Base-by-base conservation (phyloP, 1,140 invertebrate genomes). In the Varroa destructor region DNA sequence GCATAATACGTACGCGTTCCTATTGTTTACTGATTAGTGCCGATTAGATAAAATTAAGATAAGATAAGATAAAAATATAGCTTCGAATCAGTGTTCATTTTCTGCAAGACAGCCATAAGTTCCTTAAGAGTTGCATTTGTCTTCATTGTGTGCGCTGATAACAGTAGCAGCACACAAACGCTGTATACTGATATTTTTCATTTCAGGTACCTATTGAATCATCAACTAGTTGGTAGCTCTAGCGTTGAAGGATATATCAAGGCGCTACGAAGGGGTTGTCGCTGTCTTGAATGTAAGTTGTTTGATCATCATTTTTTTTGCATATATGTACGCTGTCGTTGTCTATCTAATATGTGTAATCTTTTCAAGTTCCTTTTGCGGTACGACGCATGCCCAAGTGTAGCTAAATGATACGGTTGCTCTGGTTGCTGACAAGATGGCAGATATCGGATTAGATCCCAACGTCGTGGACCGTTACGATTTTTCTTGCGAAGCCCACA, bases 1-100 rank as follows among this genome's bases (percentile, higher is more conserved):
- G 0, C 94, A 97, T 78, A 97, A 97, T 77, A 97, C 94, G 85
- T 93, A 84, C 43, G 46, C 3, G 70, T 51, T 51, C 8, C 46
- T 51, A 51, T 40, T 71, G 36, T 56, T 42, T 37, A 61, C 3
- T 10, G 3, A 61, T 42, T 6, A 10, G 10, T 61, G 36, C 36
- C 10, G 4, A 37, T 61, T 71, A 51, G 25, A 71, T 43, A 8
- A 8, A 71, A 71, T 43, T 10, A 67, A 71, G 37, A 8, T 37
- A 8, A n/a, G 46, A 10, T 25, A 10, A 67, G n/a, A 40, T 14
- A 14, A 67, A 14, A 67, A 10, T 67, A 14, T 10, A 42, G n/a
- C n/a, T 25, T 51, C 46, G 8, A 51, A 51, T 51, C 46, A 51
- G 8, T 51, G 46, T 3, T 51, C 46, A 8, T 5, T 25, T 25